Evolutionary conservation across 2,113 vertebrate species (phyloP).

Genomic region (Fukomys damarensis): DNA sequence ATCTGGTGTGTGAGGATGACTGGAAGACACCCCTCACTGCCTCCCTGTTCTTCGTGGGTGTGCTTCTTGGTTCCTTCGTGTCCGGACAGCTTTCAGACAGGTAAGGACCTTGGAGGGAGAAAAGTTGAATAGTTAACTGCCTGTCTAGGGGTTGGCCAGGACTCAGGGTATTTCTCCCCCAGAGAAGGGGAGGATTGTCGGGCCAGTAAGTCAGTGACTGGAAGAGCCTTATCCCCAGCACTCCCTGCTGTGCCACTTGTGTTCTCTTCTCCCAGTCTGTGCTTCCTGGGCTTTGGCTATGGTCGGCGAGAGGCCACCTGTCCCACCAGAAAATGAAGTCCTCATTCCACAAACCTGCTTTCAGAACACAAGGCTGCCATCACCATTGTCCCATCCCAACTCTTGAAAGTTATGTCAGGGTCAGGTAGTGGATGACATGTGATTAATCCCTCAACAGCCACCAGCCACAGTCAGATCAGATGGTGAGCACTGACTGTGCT

Average conservation of each 20-base stretch:
- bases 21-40: conserved; percentile 90
- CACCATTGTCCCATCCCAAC: neutral
- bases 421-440: neutral
- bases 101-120: conserved; percentile 77
- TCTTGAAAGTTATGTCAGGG: neutral
- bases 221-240: neutral
- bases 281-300: neutral
- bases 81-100: conserved; percentile 92
- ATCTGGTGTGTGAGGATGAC: conserved; percentile 89
- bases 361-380: neutral
- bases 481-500: neutral
- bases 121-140: neutral
- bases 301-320: neutral
- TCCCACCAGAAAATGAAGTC: neutral
- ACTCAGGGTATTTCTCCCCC: neutral
- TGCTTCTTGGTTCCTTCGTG: conserved; percentile 89
- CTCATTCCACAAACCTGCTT: neutral
- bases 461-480: neutral
- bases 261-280: neutral
- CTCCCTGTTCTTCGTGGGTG: conserved; percentile 90
- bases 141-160: neutral
- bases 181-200: neutral
- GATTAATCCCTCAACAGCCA: neutral
- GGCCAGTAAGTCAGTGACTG: neutral
- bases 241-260: neutral